Percentiles rank a stretch among this genome's conserved stretches.
These are phyloP conservation scores for Bovichtus variegatus DNA, from an alignment of 2,797 vertebrate genomes.

Conservation along the genomic window DNA sequence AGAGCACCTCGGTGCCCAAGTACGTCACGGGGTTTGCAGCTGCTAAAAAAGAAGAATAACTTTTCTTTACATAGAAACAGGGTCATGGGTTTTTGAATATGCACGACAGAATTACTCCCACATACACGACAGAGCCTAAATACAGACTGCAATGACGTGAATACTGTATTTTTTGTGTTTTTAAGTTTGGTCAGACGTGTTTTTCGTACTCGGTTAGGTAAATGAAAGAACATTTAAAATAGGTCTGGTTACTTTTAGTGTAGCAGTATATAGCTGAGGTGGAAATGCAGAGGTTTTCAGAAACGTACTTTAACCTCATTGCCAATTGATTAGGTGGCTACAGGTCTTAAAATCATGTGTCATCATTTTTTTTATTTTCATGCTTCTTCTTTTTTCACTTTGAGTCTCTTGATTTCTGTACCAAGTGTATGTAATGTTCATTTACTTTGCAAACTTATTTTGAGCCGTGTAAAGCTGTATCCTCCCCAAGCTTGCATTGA, in stretches of 20 bases:
- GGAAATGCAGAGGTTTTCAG: constrained; percentile 1
- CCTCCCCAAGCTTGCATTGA: not conserved
- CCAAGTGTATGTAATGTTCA: not conserved
- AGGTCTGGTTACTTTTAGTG: not conserved
- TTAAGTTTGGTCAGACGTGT: not conserved
- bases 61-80: constrained; percentile 56
- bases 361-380: not conserved
- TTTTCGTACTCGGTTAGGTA: constrained; percentile 2
- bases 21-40: constrained; percentile 75
- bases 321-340: not conserved
- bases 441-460: not conserved
- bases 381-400: not conserved
- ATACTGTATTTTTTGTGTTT: constrained; percentile 37
- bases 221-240: constrained; percentile 6
- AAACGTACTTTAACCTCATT: constrained; percentile 2
- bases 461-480: not conserved
- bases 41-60: constrained; percentile 75
- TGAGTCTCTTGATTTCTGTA: not conserved
- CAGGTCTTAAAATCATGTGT: not conserved
- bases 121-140: constrained; percentile 14
- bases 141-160: constrained; percentile 37
- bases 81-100: constrained; percentile 41
- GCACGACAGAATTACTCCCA: constrained; percentile 31
- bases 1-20: constrained; percentile 66
- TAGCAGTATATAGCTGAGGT: constrained; percentile 2